Evolutionary conservation across 2,888 invertebrate species (phyloP), one percentile per base, ranked within the genome.

Genomic region (Cylindroiulus punctatus): DNA sequence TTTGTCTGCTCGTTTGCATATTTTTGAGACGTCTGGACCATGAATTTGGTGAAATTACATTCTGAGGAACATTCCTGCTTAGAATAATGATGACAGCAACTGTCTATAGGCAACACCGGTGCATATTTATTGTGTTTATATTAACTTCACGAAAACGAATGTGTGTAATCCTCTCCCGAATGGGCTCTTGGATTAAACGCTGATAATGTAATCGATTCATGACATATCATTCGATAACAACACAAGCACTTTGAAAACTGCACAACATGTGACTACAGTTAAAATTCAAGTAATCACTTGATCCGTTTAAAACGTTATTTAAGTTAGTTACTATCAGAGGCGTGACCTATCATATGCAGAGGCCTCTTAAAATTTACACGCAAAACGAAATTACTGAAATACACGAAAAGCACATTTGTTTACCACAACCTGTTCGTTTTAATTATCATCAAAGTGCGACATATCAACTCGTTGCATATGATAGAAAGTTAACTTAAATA

Each of bases 11-110:
- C 8, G 57, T 57, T 57, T 57, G 57, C 57, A 57, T 57, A 57
- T 57, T 57, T 57, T 57, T 57, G 57, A 57, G 57, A 57, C 57
- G 57, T 57, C 57, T 57, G 57, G 57, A n/a, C 57, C 22, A 57
- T n/a, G 57, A 19, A 7, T 57, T 8, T n/a, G 57, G 57, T n/a
- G 17, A 57, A 57, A 57, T n/a, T 19, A n/a, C 14, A 17, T 14
- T 47, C 17, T 17, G 47, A 47, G 47, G 17, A 47, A 47, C 47
- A 47, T 47, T 47, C 47, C 47, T 47, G 17, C n/a, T 57, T 0
- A 57, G 19, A 57, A 47, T n/a, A 57, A 57, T n/a, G 7, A n/a
- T 57, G 57, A n/a, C 57, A n/a, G 4, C n/a, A 57, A n/a, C 7
- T 57, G n/a, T 57, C 19, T 57, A 52, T 52, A 36, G 36, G 36